Conservation (phyloP, 2,888 invertebrate species). For the Apamea anceps region DNA sequence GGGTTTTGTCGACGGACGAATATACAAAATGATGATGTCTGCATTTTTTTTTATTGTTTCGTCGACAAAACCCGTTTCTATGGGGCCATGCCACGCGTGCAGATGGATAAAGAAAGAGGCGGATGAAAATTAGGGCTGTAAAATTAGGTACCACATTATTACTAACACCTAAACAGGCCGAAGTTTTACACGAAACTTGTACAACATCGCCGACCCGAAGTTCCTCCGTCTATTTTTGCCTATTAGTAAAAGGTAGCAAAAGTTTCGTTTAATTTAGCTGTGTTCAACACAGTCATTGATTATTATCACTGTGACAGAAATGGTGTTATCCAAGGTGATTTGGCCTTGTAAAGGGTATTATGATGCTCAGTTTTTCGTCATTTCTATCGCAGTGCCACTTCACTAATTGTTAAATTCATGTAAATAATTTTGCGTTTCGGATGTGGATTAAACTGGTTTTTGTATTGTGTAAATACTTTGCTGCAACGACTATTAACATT, state of each 20-base stretch:
- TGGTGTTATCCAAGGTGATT: not conserved
- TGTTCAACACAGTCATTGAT: conserved; percentile 6
- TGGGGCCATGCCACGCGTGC: not conserved
- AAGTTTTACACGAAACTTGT: conserved; percentile 3
- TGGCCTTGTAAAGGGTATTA: not conserved
- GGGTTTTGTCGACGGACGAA: not conserved
- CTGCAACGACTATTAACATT: conserved; percentile 47
- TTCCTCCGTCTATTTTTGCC: not conserved
- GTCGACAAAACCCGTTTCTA: not conserved
- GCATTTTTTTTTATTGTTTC: not conserved
- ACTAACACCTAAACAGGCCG: no score
- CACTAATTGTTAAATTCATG: conserved; percentile 27
- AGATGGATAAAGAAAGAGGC: not conserved
- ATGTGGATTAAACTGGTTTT: conserved; percentile 44
- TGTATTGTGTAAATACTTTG: conserved; percentile 61
- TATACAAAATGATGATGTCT: no score
- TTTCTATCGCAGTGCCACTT: conserved; percentile 33
- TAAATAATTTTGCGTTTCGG: conserved; percentile 56
- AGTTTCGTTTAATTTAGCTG: conserved; percentile 3
- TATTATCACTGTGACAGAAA: conserved; percentile 33
- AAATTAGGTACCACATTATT: not conserved
- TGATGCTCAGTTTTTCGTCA: not conserved
- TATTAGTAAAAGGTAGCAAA: not conserved
- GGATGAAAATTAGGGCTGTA: not conserved
- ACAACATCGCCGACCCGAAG: not conserved